Conservation (phyloP, 2,113 vertebrate genomes). For the Boulengeromyrus knoepffleri region DNA sequence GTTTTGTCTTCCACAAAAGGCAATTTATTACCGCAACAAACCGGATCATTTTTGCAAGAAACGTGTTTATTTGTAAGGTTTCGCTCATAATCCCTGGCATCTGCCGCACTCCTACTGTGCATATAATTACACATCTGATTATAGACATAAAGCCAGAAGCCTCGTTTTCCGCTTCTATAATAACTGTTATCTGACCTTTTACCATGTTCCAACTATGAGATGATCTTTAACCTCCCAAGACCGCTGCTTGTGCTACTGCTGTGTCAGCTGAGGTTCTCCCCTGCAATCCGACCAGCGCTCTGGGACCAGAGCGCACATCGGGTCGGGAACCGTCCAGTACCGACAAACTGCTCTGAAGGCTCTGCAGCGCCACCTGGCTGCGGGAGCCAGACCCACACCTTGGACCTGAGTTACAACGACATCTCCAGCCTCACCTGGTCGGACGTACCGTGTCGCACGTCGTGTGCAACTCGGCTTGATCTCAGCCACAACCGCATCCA, state of each 20-base stretch:
- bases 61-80: background rate
- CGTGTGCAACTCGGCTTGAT: background rate
- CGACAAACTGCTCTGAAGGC: background rate
- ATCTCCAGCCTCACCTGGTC: background rate
- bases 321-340: background rate
- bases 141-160: background rate
- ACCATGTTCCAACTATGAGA: background rate
- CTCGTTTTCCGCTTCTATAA: background rate
- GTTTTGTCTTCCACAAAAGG: background rate
- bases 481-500: conserved; percentile 17
- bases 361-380: background rate
- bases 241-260: background rate
- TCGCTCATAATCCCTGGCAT: background rate
- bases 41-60: background rate
- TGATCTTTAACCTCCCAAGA: background rate
- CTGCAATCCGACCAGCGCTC: background rate
- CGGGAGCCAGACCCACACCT: background rate
- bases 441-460: background rate
- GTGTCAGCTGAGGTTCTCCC: background rate
- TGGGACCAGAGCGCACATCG: background rate
- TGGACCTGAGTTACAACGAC: conserved; percentile 14
- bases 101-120: background rate
- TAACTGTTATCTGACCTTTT: background rate
- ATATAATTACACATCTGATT: background rate
- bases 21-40: background rate